Evolutionary conservation across 2,888 invertebrate genomes (phyloP).

Genomic region (Tenodera sinensis): DNA sequence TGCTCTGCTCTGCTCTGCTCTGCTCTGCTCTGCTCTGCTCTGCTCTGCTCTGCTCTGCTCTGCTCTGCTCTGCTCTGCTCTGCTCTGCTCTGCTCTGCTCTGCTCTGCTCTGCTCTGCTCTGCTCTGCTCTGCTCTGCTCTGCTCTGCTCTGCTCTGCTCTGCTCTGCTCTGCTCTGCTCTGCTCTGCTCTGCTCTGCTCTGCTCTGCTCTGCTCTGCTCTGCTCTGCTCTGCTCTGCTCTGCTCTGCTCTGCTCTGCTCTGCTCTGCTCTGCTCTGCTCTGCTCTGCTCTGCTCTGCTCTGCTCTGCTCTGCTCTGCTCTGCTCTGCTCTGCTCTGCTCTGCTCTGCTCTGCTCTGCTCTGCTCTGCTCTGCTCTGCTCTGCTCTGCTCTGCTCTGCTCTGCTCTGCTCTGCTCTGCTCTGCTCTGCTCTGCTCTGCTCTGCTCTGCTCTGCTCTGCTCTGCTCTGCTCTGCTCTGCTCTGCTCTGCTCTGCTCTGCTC

Average conservation of each 20-base stretch:
- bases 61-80: conserved; percentile 21
- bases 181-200: neutral
- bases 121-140: conserved; percentile 6
- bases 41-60: conserved; percentile 20
- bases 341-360: conserved; percentile 14
- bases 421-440: conserved; percentile 2
- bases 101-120: conserved; percentile 21
- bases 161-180: conserved; percentile 9
- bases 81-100: conserved; percentile 23
- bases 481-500: conserved; percentile 23
- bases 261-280: conserved; percentile 21
- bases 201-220: conserved; percentile 8
- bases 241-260: conserved; percentile 23
- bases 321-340: conserved; percentile 20
- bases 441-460: conserved; percentile 10
- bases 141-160: conserved; percentile 19
- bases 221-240: conserved; percentile 22
- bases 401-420: conserved; percentile 18
- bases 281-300: conserved; percentile 20
- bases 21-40: conserved; percentile 22
- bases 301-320: conserved; percentile 24
- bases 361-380: conserved; percentile 18
- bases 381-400: conserved; percentile 10
- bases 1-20: conserved; percentile 23
- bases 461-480: conserved; percentile 12